Conservation (phyloP, 2,888 invertebrate genomes). For the Acleris literana region DNA sequence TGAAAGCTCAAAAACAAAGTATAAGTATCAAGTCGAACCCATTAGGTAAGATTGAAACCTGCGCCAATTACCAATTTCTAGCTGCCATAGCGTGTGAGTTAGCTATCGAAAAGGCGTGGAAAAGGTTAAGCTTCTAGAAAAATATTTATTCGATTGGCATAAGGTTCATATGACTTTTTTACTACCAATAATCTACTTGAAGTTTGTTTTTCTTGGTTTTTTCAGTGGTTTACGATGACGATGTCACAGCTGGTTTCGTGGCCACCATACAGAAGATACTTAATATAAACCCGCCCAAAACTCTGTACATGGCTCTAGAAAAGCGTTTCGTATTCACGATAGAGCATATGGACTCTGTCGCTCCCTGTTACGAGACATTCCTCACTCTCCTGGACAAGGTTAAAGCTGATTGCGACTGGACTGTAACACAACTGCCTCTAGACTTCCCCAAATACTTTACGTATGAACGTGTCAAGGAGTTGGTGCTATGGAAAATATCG, state of each 20-base stretch:
- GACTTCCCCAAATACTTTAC: slow-evolving; percentile 92
- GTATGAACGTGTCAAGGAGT: slow-evolving; percentile 90
- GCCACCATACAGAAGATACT: slow-evolving; percentile 87
- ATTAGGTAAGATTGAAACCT: no score
- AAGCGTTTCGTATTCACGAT: slow-evolving; percentile 94
- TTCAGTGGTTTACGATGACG: slow-evolving; percentile 93
- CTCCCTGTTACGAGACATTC: slow-evolving; percentile 94
- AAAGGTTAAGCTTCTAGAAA: no score
- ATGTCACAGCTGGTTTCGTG: slow-evolving; percentile 91
- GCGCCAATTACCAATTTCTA: no score
- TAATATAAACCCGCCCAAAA: slow-evolving; percentile 82
- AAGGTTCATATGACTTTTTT: not conserved
- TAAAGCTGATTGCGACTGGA: slow-evolving; percentile 78
- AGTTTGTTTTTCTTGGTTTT: slow-evolving; percentile 41
- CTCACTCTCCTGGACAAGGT: slow-evolving; percentile 83
- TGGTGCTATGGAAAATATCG: slow-evolving; percentile 89
- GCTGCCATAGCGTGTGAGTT: no score
- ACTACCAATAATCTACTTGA: not conserved
- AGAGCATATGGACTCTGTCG: slow-evolving; percentile 90
- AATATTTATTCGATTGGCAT: no score
- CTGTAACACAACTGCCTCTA: slow-evolving; percentile 84
- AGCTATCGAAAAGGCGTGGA: no score
- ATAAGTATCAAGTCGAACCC: no score
- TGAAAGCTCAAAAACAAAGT: no score
- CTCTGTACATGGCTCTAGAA: slow-evolving; percentile 90